Percentiles rank a stretch among this genome's conserved stretches.
phyloP scores from a whole-genome alignment of 2,797 vertebrate genomes.

The Lacerta bilineata region DNA sequence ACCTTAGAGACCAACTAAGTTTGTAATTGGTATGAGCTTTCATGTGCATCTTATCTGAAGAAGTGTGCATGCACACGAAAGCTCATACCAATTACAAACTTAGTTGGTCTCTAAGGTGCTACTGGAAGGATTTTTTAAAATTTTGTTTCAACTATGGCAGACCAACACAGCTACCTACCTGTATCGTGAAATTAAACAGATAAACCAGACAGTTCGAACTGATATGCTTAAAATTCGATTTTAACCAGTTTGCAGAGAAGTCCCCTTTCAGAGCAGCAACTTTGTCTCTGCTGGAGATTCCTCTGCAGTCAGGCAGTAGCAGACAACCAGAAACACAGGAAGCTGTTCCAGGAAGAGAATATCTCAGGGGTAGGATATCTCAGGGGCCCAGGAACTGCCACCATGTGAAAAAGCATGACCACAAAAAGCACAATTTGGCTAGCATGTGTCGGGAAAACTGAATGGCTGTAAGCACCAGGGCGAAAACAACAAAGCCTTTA shows the following conservation, averaged over 20 bases:
- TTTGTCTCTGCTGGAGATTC: neutral
- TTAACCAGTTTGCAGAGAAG: neutral
- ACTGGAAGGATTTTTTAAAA: too few relatives aligned
- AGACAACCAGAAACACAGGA: neutral
- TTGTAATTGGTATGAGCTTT: too few relatives aligned
- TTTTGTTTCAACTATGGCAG: too few relatives aligned
- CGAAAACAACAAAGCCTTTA: neutral
- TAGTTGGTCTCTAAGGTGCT: too few relatives aligned
- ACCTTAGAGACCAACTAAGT: too few relatives aligned
- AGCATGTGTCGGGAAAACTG: neutral
- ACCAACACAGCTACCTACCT: too few relatives aligned
- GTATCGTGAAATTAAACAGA: neutral
- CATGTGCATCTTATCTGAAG: too few relatives aligned
- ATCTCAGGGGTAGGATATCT: neutral
- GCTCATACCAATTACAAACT: too few relatives aligned
- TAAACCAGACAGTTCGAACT: neutral
- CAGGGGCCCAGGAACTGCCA: neutral
- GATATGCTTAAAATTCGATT: neutral
- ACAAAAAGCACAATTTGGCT: neutral
- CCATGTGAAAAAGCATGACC: neutral
- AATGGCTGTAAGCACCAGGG: neutral
- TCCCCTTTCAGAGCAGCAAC: neutral
- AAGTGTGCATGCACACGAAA: too few relatives aligned
- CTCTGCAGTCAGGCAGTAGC: too few relatives aligned
- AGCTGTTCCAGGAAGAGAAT: neutral